Evolutionary conservation across 2,797 vertebrate genomes (phyloP), one percentile per base, ranked within the genome.

Genomic region (Malacoraja senta): DNA sequence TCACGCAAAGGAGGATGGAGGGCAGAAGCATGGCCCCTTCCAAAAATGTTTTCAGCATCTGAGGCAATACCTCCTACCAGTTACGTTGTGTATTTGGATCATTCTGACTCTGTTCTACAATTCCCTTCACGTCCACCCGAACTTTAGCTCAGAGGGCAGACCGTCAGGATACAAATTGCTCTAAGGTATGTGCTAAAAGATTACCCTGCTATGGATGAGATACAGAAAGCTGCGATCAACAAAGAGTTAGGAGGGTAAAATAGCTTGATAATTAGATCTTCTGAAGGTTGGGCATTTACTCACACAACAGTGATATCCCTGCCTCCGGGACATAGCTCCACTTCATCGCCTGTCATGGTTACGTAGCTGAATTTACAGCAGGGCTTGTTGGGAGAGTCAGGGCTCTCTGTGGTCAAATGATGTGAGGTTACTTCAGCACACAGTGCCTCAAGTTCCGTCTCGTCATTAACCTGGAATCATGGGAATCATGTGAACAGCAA

Each of bases 291-390:
- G 35, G n/a, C 84, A 65, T 79, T 81, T 93, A 94, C 97, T 96
- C 96, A 99, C 99, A 96, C 97, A 94, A 99, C 97, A 0, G 96
- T 96, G 94, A 99, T 96, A 96, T 97, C 97, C 92, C 96, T 96
- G 86, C 99, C 99, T 0, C 97, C 96, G 92, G 97, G 96, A 94
- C 99, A 99, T 35, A 99, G 97, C 95, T 99, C 99, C 96, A 98
- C 98, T 93, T 99, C 98, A 92, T 99, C 98, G 4, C 98, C 98
- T 0, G 97, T 97, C 98, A 99, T 98, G 29, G 98, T 98, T 95
- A 97, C 93, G 94, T 99, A 99, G 93, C 98, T 99, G 95, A 99
- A 99, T 68, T 98, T 98, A 96, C 98, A 99, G 96, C 97, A 98
- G 0, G 98, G 98, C 71, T 98, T 97, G 95, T 95, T 98, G 71